A percentile compares a stretch with the other conserved stretches of the same genome.
Conservation (phyloP, 2,888 invertebrate species). For the Spatulosminthurus flaviceps region DNA sequence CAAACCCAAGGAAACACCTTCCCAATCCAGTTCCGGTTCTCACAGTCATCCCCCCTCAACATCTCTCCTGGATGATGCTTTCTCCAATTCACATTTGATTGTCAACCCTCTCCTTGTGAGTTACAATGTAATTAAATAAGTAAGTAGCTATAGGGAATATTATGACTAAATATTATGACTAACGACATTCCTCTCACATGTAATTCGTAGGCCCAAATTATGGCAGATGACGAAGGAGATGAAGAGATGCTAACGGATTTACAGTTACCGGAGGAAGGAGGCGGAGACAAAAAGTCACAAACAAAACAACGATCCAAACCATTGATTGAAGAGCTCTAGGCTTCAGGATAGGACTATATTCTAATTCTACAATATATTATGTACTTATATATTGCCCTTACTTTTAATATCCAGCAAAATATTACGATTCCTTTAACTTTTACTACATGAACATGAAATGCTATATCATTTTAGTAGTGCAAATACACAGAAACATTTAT, state of each 20-base stretch:
- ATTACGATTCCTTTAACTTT: too few relatives aligned
- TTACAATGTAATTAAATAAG: background rate
- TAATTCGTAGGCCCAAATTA: slow-evolving; percentile 26
- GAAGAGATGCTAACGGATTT: slow-evolving; percentile 25
- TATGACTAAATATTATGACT: background rate
- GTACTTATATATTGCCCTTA: too few relatives aligned
- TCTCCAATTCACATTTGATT: slow-evolving; percentile 20
- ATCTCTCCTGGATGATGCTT: slow-evolving; percentile 32
- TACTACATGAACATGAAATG: too few relatives aligned
- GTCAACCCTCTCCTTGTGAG: slow-evolving; percentile 25
- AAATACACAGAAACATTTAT: too few relatives aligned
- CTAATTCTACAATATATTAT: too few relatives aligned
- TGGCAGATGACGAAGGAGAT: slow-evolving; percentile 33
- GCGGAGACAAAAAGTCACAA: background rate
- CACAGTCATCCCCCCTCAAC: background rate
- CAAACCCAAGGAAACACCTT: background rate
- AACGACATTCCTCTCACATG: background rate
- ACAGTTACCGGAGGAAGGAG: slow-evolving; percentile 27
- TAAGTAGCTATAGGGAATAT: background rate
- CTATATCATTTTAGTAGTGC: too few relatives aligned
- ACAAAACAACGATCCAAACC: background rate
- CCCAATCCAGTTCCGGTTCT: background rate
- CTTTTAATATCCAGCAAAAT: too few relatives aligned
- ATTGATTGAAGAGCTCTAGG: slow-evolving; percentile 41
- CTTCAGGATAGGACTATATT: too few relatives aligned